These are phyloP conservation scores for Oophaga sylvatica DNA, from an alignment of 2,797 vertebrate genomes.

Conservation along the genomic window DNA sequence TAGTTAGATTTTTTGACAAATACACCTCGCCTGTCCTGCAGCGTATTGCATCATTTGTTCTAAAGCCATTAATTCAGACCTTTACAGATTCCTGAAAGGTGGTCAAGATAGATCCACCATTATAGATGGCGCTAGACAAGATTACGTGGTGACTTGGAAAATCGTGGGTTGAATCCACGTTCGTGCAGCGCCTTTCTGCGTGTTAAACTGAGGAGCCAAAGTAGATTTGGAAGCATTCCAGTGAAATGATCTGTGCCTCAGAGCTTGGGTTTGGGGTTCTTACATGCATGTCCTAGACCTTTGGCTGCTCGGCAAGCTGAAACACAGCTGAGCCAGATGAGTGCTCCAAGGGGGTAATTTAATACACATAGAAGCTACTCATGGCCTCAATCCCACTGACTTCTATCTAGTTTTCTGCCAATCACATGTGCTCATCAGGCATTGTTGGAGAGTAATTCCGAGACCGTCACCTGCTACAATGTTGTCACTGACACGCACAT, in stretches of 20 bases:
- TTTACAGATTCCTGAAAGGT: no score
- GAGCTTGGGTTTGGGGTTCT: conserved; percentile 27
- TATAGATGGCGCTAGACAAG: background rate
- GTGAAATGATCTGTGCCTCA: conserved; percentile 28
- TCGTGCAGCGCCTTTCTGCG: background rate
- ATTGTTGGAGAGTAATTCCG: conserved; percentile 14
- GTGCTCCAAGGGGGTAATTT: conserved; percentile 60
- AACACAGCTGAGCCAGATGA: conserved; percentile 45
- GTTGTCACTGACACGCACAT: conserved; percentile 50
- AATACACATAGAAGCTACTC: conserved; percentile 48
- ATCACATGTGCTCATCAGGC: conserved; percentile 32
- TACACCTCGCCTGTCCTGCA: no score
- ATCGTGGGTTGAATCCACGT: background rate
- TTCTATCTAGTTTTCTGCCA: conserved; percentile 44
- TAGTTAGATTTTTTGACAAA: no score
- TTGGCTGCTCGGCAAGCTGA: conserved; percentile 51
- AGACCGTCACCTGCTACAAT: background rate
- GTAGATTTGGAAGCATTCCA: conserved; percentile 29
- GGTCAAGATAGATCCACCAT: no score
- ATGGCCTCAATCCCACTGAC: conserved; percentile 23
- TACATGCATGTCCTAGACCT: conserved; percentile 42
- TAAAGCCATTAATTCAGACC: no score
- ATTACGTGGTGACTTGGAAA: background rate
- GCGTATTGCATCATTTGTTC: no score
- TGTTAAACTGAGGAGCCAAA: conserved; percentile 11